phyloP scores from a whole-genome alignment of 1,140 invertebrate genomes.

The Zaprionus tsacasi region DNA sequence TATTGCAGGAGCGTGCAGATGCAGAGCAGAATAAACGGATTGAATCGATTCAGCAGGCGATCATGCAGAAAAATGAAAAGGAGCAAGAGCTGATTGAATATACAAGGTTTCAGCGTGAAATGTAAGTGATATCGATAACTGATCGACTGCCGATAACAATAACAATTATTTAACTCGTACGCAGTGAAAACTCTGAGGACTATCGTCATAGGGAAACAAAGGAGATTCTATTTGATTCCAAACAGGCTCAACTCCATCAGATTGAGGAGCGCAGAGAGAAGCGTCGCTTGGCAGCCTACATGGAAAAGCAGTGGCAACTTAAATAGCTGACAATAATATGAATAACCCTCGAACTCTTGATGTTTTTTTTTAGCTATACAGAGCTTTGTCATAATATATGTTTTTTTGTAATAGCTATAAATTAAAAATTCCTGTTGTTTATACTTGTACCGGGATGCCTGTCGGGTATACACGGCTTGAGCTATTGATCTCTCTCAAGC shows the following conservation, averaged over 20 bases:
- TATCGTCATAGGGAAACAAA: conserved; percentile 62
- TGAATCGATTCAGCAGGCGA: conserved; percentile 63
- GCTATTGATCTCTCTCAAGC: neutral
- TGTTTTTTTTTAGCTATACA: too few species aligned
- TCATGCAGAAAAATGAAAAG: conserved; percentile 41
- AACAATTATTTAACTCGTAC: neutral
- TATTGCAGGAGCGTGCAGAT: conserved; percentile 33
- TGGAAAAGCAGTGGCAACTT: conserved; percentile 61
- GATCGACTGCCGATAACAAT: rapidly evolving
- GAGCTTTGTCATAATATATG: neutral
- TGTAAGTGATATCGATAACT: conserved; percentile 36
- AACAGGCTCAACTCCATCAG: conserved; percentile 66
- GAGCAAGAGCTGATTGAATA: conserved; percentile 56
- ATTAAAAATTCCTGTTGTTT: neutral
- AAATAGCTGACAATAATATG: neutral
- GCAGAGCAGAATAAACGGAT: conserved; percentile 43
- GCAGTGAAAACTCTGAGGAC: conserved; percentile 65
- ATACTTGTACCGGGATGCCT: neutral
- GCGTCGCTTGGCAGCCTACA: conserved; percentile 37
- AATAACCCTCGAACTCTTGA: neutral
- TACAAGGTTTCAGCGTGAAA: conserved; percentile 63
- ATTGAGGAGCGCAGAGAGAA: conserved; percentile 58
- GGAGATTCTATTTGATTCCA: conserved; percentile 59
- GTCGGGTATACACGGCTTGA: neutral
- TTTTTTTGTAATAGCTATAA: conserved; percentile 2